phyloP scores from a whole-genome alignment of 2,888 invertebrate genomes.

The Anthophora plumipes region DNA sequence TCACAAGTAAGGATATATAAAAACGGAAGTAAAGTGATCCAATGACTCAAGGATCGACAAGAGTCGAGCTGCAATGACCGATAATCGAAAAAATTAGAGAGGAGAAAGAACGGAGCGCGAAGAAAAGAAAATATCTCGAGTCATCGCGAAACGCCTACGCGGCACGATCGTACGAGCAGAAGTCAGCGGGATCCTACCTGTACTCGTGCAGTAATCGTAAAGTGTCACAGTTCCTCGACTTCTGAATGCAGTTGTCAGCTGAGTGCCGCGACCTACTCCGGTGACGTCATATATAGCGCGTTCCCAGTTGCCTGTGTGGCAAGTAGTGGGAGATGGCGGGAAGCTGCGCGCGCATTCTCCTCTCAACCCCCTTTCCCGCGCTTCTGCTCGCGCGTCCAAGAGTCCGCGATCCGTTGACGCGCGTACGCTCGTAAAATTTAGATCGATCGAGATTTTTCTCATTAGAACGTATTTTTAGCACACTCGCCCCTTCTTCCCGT shows the following conservation, averaged over 20 bases:
- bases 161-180: neutral
- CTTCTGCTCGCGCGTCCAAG: neutral
- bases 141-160: neutral
- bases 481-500: neutral
- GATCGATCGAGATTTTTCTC: neutral
- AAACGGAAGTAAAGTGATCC: neutral
- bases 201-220: conserved; percentile 53
- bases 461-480: neutral
- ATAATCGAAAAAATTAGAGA: too few species aligned
- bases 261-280: conserved; percentile 80
- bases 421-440: neutral
- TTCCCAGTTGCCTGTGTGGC: conserved; percentile 32
- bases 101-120: neutral
- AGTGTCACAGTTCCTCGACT: conserved; percentile 72
- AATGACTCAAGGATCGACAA: too few species aligned
- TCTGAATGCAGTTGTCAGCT: conserved; percentile 78
- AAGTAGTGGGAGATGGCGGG: conserved; percentile 69
- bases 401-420: neutral
- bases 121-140: neutral
- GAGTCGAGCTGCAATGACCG: too few species aligned
- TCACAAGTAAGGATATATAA: too few species aligned
- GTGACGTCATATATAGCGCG: conserved; percentile 83
- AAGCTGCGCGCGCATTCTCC: conserved; percentile 80
- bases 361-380: conserved; percentile 30
- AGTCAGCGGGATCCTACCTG: conserved; percentile 62